These are phyloP conservation scores for Cephus spinipes DNA, from an alignment of 2,888 invertebrate species.

Conservation along the genomic window DNA sequence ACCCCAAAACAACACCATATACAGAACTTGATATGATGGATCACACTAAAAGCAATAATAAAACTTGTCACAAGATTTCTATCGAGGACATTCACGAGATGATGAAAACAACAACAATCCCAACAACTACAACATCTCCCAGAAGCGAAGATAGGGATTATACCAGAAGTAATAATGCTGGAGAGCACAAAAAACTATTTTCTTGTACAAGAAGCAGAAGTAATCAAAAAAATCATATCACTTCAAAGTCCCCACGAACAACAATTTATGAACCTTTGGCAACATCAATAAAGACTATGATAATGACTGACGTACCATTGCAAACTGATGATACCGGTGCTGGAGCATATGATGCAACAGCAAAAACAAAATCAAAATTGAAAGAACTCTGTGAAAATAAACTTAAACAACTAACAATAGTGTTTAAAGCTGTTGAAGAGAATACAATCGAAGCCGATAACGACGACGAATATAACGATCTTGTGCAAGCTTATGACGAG, in stretches of 20 bases:
- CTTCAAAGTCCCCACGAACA: neutral
- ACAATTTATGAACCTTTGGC: neutral
- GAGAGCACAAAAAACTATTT: neutral
- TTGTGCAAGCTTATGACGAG: neutral
- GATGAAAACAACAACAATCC: neutral
- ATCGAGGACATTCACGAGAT: neutral
- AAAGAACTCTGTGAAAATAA: neutral
- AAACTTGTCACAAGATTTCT: too few species aligned
- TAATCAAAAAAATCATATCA: neutral
- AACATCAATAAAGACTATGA: neutral
- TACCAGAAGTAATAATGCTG: neutral
- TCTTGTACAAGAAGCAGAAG: neutral
- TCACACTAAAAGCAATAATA: neutral
- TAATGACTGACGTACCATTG: neutral
- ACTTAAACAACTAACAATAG: neutral
- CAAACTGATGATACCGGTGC: neutral
- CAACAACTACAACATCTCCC: neutral
- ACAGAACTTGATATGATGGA: neutral
- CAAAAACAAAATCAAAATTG: neutral
- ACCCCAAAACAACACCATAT: neutral
- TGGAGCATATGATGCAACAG: neutral
- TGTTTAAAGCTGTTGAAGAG: neutral
- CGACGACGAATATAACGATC: neutral
- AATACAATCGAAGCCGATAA: neutral
- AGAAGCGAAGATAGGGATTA: neutral